A percentile compares a stretch with the other conserved stretches of the same genome.
Conservation (phyloP, 2,797 vertebrate species). For the Acrossocheilus fasciatus region DNA sequence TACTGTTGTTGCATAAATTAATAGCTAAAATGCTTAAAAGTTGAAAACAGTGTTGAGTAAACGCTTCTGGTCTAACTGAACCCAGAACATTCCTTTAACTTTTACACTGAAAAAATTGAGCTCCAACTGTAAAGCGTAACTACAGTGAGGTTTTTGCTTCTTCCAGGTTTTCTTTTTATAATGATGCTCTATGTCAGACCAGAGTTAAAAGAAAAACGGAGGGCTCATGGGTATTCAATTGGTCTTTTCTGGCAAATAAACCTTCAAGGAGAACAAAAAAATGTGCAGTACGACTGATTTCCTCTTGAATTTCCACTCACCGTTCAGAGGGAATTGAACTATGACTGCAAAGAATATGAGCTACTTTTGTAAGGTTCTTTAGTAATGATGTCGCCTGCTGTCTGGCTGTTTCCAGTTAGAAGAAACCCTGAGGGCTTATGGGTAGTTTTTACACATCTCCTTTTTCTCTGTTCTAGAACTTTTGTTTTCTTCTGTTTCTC, state of each 20-base stretch:
- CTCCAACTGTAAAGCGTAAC: neutral
- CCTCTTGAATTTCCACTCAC: neutral
- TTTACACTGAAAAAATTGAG: neutral
- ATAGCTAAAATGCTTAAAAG: neutral
- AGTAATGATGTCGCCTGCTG: neutral
- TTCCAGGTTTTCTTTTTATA: neutral
- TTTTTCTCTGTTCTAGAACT: neutral
- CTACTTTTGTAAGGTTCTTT: neutral
- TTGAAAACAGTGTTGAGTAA: neutral
- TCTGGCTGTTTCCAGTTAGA: neutral
- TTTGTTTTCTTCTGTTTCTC: neutral
- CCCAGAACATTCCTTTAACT: neutral
- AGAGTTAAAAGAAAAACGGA: neutral
- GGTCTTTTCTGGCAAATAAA: neutral
- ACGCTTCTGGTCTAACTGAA: neutral
- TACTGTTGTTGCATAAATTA: neutral
- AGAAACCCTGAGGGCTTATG: slow-evolving; percentile 1
- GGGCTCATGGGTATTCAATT: neutral
- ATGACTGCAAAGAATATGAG: neutral
- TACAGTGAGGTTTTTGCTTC: neutral
- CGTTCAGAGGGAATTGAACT: neutral
- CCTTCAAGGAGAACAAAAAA: neutral
- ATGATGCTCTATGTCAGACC: neutral
- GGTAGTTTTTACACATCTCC: neutral
- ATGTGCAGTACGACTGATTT: neutral